Evolutionary conservation across 2,888 invertebrate genomes (phyloP).

Genomic region (Agonopterix subpropinquella): DNA sequence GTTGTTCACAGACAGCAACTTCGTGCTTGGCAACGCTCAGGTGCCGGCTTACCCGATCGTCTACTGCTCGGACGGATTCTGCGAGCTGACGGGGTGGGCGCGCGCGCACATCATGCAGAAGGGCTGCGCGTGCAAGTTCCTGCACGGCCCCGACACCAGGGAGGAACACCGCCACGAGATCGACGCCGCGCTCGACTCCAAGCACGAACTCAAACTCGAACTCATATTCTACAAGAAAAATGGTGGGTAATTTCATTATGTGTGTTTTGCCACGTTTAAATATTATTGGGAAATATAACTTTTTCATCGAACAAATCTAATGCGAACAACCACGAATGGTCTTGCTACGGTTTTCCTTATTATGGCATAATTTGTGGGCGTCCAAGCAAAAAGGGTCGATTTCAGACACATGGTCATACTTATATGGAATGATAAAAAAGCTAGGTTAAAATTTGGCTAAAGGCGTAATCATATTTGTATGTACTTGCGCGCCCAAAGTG

Average conservation of each 20-base stretch:
- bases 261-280: too few relatives aligned
- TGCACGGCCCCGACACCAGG: slow-evolving; percentile 92
- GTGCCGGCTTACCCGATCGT: slow-evolving; percentile 94
- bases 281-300: too few relatives aligned
- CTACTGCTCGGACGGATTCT: slow-evolving; percentile 97
- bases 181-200: slow-evolving; percentile 91
- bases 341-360: too few relatives aligned
- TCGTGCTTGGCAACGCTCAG: slow-evolving; percentile 96
- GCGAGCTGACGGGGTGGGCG: slow-evolving; percentile 95
- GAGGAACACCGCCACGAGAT: slow-evolving; percentile 93
- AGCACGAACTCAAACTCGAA: slow-evolving; percentile 94
- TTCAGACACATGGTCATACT: too few relatives aligned
- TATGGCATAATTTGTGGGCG: too few relatives aligned
- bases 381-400: too few relatives aligned
- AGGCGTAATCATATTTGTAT: too few relatives aligned
- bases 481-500: too few relatives aligned
- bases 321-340: neutral
- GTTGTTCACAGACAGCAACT: slow-evolving; percentile 90
- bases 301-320: neutral
- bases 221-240: slow-evolving; percentile 96
- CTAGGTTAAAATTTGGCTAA: too few relatives aligned
- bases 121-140: slow-evolving; percentile 95
- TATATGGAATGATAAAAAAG: too few relatives aligned
- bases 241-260: slow-evolving; percentile 75
- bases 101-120: slow-evolving; percentile 98